Conservation (phyloP, 2,113 vertebrate species). For the Chunga burmeisteri region DNA sequence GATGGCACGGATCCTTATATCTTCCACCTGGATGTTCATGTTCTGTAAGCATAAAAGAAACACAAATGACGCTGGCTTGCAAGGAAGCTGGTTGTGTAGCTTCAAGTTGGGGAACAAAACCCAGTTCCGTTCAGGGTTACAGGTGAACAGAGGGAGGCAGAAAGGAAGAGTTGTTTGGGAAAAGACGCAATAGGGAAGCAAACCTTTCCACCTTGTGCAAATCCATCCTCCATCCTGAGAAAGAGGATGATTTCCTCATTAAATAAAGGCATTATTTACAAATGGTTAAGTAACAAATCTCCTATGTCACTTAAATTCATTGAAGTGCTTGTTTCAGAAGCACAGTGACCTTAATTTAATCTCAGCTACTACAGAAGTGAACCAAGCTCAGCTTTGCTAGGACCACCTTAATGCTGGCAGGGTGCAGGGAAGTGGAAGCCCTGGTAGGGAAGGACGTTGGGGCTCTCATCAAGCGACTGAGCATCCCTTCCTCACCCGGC, state of each 20-base stretch:
- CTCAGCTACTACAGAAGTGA: neutral
- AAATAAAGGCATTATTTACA: neutral
- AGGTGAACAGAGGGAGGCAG: neutral
- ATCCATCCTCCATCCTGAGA: neutral
- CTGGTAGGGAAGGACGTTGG: neutral
- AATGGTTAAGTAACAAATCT: fast-evolving
- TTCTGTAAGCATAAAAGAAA: constrained; percentile 68
- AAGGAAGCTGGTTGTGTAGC: fast-evolving
- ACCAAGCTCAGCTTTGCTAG: neutral
- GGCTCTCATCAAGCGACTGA: neutral
- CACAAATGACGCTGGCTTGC: fast-evolving
- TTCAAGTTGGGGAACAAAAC: fast-evolving
- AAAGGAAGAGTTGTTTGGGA: neutral
- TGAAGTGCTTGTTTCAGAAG: neutral
- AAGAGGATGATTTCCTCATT: neutral
- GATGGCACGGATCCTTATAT: constrained; percentile 87
- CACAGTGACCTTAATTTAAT: neutral
- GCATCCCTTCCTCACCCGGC: neutral
- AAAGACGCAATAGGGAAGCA: neutral
- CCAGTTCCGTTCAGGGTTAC: neutral
- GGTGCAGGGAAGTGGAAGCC: neutral
- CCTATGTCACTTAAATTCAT: neutral
- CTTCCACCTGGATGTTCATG: constrained; percentile 92
- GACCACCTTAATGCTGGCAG: neutral
- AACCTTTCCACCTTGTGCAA: neutral